These are phyloP conservation scores for Oreochromis mossambicus DNA, from an alignment of 2,797 vertebrate genomes.

Conservation along the genomic window DNA sequence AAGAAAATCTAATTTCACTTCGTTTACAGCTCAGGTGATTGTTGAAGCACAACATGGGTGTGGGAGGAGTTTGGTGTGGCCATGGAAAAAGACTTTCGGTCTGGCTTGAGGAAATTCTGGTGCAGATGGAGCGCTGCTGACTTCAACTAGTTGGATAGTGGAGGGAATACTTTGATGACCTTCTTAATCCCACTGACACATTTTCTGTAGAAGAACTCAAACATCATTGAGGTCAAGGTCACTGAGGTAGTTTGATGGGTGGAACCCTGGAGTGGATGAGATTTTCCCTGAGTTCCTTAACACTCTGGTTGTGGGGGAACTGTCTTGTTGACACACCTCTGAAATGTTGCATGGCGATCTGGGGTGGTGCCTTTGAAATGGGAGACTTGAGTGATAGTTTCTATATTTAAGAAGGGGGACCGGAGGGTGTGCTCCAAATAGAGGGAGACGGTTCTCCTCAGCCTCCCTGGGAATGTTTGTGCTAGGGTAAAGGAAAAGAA, in stretches of 20 bases:
- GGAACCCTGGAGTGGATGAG: neutral
- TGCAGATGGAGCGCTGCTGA: accelerated
- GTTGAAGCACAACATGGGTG: neutral
- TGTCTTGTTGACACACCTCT: neutral
- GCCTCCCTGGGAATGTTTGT: neutral
- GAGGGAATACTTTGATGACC: neutral
- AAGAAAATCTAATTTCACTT: neutral
- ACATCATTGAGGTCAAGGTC: neutral
- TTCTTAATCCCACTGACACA: neutral
- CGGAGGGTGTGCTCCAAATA: neutral
- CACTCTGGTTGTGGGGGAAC: neutral
- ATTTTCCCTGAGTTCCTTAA: neutral
- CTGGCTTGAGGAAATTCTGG: neutral
- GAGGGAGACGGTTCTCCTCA: neutral
- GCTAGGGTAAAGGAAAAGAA: neutral
- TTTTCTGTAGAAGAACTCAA: neutral
- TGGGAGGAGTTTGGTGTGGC: neutral
- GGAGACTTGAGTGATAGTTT: neutral
- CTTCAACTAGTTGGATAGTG: neutral
- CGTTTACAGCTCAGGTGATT: neutral
- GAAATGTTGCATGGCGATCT: neutral
- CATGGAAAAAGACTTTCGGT: neutral
- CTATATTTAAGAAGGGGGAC: neutral
- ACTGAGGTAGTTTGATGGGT: neutral
- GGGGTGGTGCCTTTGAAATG: neutral